Base-by-base conservation (phyloP, 1,140 invertebrate genomes). In the Oryzaephilus surinamensis region DNA sequence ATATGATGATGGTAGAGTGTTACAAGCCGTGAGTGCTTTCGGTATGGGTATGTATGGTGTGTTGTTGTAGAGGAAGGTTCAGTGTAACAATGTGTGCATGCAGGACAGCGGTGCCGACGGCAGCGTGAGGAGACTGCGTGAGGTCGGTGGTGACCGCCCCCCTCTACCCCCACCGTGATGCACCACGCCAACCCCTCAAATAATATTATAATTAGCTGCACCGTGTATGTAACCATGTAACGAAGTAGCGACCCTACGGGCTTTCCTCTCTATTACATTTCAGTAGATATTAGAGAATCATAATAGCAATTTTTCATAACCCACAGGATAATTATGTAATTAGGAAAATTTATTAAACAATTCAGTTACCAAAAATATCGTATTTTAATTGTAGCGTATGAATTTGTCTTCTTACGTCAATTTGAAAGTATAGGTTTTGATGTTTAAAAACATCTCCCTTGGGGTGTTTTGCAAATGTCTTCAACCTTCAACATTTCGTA, bases 71-170 rank as follows among this genome's bases (percentile, higher is more conserved):
- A 49, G 43, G 46, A 52, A 54, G 46, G 51, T 47, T 46, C 45
- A 42, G 48, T 52, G 50, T 47, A 50, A 54, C 52, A 54, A 53
- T 40, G 44, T 46, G 48, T 41, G 45, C 41, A 16, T 20, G 29
- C 39, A 39, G 54, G 50, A 50, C 48, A 53, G 52, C 52, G 54
- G 54, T 50, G 37, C 51, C 54, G 52, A 46, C 42, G 48, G 41
- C 46, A 50, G 43, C 53, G 47, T 46, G 52, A 51, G 51, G 53
- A 57, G 56, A 58, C 58, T 61, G 58, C 58, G 58, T 61, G 58
- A 49, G 58, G 54, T 51, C 56, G 58, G 51, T 51, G 57, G 58
- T 59, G 58, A 57, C 55, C 57, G 57, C 56, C 56, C 51, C 53
- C 51, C 49, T 48, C 55, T 50, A 48, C 49, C 54, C 55, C 57